Evolutionary conservation across 2,888 invertebrate species (phyloP).

Genomic region (Pristionchus mayeri): DNA sequence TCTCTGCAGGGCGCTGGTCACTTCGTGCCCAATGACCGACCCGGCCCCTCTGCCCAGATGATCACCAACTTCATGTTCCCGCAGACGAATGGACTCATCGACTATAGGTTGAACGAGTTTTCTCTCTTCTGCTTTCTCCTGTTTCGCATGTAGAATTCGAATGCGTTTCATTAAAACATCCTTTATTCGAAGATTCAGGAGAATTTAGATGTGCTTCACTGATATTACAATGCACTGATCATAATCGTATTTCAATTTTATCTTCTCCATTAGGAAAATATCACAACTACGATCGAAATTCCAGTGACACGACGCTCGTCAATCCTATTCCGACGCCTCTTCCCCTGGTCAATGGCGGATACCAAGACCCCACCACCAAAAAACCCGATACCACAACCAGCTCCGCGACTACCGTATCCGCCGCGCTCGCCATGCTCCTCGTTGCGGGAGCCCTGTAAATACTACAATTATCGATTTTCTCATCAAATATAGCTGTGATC

Average conservation of each 20-base stretch:
- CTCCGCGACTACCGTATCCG: constrained; percentile 40
- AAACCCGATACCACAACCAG: not conserved
- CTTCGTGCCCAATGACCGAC: constrained; percentile 48
- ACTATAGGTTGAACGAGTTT: constrained; percentile 48
- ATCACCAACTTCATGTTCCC: constrained; percentile 50
- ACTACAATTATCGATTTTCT: not conserved
- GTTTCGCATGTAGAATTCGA: too few relatives aligned
- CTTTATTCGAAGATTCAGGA: too few relatives aligned
- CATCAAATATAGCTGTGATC: constrained; percentile 30
- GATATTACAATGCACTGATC: too few relatives aligned
- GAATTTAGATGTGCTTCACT: too few relatives aligned
- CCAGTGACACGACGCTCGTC: not conserved
- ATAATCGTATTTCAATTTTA: too few relatives aligned
- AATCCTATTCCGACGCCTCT: constrained; percentile 26
- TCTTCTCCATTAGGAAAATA: too few relatives aligned
- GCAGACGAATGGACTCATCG: constrained; percentile 10
- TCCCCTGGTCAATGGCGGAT: constrained; percentile 1
- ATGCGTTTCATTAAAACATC: too few relatives aligned
- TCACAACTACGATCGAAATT: too few relatives aligned
- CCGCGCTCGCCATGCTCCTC: not conserved
- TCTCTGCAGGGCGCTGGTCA: constrained; percentile 42
- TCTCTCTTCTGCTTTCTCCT: too few relatives aligned
- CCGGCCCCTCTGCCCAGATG: constrained; percentile 48
- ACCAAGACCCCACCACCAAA: not conserved
- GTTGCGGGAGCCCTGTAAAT: constrained; percentile 42